Evolutionary conservation across 2,113 vertebrate species (phyloP).

Genomic region (Pseudorectes ferrugineus): DNA sequence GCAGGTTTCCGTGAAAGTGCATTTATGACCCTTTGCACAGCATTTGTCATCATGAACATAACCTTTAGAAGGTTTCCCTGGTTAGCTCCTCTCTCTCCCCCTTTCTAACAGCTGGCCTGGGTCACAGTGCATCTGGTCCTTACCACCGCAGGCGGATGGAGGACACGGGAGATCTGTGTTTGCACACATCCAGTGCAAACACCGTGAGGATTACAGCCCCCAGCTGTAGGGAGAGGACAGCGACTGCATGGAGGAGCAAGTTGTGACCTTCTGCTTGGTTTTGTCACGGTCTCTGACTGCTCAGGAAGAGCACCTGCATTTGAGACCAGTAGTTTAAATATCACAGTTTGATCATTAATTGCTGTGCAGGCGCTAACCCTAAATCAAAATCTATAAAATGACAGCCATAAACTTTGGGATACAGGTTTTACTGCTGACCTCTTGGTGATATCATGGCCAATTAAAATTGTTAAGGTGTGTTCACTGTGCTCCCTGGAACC

Average conservation of each 20-base stretch:
- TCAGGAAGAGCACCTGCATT: not conserved
- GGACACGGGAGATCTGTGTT: not conserved
- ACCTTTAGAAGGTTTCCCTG: conserved; percentile 28
- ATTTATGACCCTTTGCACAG: conserved; percentile 7
- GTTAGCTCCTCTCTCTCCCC: not conserved
- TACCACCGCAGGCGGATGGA: not conserved
- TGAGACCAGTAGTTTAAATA: conserved; percentile 11
- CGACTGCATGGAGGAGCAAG: not conserved
- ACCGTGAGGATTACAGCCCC: not conserved
- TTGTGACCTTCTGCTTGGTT: not conserved
- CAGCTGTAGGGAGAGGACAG: not conserved
- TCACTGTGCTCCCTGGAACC: not conserved
- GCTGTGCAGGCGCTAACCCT: not conserved
- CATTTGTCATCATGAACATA: conserved; percentile 17
- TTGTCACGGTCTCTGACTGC: not conserved
- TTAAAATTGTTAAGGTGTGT: conserved; percentile 12
- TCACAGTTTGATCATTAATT: conserved; percentile 12
- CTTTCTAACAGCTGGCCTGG: not conserved
- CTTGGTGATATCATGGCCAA: not conserved
- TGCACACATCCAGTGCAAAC: not conserved
- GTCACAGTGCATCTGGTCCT: not conserved
- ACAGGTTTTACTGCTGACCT: not conserved
- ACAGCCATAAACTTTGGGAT: not conserved
- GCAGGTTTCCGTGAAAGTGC: not conserved
- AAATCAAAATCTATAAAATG: conserved; percentile 39